A percentile compares a stretch with the other conserved stretches of the same genome.
Conservation (phyloP, 2,113 vertebrate species). For the Dolichallabes microphthalmus region DNA sequence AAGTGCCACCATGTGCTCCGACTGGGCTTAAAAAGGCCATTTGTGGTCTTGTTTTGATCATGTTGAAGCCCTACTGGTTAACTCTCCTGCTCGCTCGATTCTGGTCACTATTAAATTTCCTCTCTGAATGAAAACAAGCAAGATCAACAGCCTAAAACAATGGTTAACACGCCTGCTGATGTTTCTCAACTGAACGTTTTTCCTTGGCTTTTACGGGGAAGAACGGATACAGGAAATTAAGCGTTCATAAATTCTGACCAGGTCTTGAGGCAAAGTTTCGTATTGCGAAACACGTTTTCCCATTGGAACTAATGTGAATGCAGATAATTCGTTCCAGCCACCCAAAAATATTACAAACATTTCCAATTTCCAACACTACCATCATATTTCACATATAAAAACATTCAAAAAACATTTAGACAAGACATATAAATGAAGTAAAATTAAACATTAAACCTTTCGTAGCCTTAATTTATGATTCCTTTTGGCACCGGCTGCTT, state of each 20-base stretch:
- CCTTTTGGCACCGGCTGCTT: too few species aligned
- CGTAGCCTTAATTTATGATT: too few species aligned
- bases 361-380: too few species aligned
- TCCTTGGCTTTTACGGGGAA: not conserved
- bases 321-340: too few species aligned
- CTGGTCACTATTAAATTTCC: constrained; percentile 14
- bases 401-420: too few species aligned
- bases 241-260: not conserved
- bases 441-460: too few species aligned
- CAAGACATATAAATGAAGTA: too few species aligned
- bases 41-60: not conserved
- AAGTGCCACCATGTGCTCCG: not conserved
- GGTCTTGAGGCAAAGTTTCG: too few species aligned
- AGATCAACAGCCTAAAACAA: constrained; percentile 3
- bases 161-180: not conserved
- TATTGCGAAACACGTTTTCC: too few species aligned
- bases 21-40: not conserved
- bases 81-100: not conserved
- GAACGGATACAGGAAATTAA: not conserved
- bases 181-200: not conserved
- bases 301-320: too few species aligned
- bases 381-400: too few species aligned
- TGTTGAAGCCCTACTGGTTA: not conserved
- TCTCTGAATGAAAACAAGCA: not conserved
- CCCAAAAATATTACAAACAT: too few species aligned